Conservation (phyloP, 2,797 vertebrate species). For the Allobates femoralis region DNA sequence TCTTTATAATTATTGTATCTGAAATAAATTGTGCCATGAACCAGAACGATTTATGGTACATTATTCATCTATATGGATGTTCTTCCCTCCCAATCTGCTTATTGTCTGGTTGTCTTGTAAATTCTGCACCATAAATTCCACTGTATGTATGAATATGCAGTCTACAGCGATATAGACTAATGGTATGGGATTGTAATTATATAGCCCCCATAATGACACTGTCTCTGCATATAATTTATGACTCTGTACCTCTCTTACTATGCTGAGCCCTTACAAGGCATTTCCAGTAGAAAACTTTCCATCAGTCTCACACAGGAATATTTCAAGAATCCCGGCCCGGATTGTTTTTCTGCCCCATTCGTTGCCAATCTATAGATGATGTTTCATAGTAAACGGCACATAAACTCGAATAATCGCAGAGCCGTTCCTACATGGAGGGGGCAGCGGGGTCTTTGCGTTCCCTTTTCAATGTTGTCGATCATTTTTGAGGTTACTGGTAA, state of each 20-base stretch:
- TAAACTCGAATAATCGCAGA: no score
- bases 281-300: conserved; percentile 23
- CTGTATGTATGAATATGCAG: background rate
- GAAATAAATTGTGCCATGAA: no score
- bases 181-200: background rate
- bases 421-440: no score
- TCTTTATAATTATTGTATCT: no score
- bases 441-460: no score
- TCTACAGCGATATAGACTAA: background rate
- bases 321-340: conserved; percentile 34
- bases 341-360: background rate
- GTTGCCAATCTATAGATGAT: background rate
- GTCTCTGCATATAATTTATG: background rate
- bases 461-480: no score
- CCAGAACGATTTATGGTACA: no score
- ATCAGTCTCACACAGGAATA: conserved; percentile 1
- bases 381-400: background rate
- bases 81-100: background rate
- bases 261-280: conserved; percentile 31
- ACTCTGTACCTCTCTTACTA: background rate
- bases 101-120: background rate
- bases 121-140: background rate
- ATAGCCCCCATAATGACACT: background rate
- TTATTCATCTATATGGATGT: background rate
- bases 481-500: no score